Conservation (phyloP, 2,888 invertebrate species). For the Ganaspis brasiliensis region DNA sequence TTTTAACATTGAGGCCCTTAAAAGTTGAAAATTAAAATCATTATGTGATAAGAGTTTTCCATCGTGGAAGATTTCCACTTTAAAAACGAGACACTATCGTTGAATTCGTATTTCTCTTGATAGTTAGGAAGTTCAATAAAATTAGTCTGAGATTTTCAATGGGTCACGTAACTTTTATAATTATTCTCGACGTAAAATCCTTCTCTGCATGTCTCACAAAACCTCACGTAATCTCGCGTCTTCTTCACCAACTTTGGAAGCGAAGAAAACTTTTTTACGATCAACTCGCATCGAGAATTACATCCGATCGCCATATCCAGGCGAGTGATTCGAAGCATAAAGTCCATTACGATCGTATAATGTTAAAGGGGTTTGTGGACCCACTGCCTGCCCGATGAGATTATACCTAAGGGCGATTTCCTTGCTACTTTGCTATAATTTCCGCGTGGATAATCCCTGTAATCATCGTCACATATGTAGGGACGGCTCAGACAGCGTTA, state of each 20-base stretch:
- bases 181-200: slow-evolving; percentile 24
- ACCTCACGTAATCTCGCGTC: not conserved
- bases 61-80: not conserved
- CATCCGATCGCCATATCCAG: slow-evolving; percentile 35
- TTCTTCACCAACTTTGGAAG: not conserved
- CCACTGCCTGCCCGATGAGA: slow-evolving; percentile 49
- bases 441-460: slow-evolving; percentile 68
- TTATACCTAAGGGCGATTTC: slow-evolving; percentile 58
- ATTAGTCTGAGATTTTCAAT: not conserved
- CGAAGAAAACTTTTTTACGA: slow-evolving; percentile 34
- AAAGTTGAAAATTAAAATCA: slow-evolving; percentile 26
- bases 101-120: not conserved
- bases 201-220: not conserved
- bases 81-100: slow-evolving; percentile 17
- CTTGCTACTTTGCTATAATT: slow-evolving; percentile 63
- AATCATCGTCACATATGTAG: slow-evolving; percentile 65
- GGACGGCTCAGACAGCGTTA: slow-evolving; percentile 24
- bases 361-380: slow-evolving; percentile 56
- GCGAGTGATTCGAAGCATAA: slow-evolving; percentile 44
- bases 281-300: slow-evolving; percentile 28
- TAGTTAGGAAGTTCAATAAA: slow-evolving; percentile 23
- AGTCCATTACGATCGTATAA: slow-evolving; percentile 56
- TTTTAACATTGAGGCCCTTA: no score
- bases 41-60: slow-evolving; percentile 20
- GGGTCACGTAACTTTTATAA: slow-evolving; percentile 26